Base-by-base conservation (phyloP, 2,113 vertebrate species). In the Argyrosomus japonicus region DNA sequence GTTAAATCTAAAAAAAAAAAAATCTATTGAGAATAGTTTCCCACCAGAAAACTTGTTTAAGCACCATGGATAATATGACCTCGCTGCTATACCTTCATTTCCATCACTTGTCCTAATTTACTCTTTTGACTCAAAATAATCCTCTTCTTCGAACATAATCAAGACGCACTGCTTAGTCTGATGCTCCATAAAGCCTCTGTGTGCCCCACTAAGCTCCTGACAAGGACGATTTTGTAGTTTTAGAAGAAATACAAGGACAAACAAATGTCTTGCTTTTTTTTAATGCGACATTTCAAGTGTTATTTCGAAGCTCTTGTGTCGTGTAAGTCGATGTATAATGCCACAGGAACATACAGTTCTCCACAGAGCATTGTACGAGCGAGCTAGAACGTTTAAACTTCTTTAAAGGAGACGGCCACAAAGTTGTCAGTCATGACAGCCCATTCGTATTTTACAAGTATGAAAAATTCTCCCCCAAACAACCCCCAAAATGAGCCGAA, bases 21-120 rank as follows among this genome's bases (percentile, higher is more conserved):
- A 51, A 17, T 54, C 7, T 56, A 23, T 32, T 21, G 6, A 29
- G 13, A 36, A 71, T 1, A 47, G 54, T 25, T 45, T 15, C 7
- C 25, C 57, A 51, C 57, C 21, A 45, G 11, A 81, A 53, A 47
- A 63, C 32, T 3, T 27, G 13, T 7, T 53, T 29, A n/a, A 19
- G 47, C 54, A 43, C 23, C 19, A 19, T 60, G 43, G 5, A 73
- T 36, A 79, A 51, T 50, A 57, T 40, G 21, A 73, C 50, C 63
- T 63, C 1, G 17, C 45, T 23, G 27, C 4, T 58, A 43, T 53
- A 7, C 7, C 5, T 43, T 75, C 0, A 68, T 75, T 61, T 15
- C 67, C 32, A 79, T 71, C 25, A 68, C 3, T 68, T 56, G 27
- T 68, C 21, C 27, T 57, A 17, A 53, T 81, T 78, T 74, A 29